Evolutionary conservation across 2,888 invertebrate genomes (phyloP), one percentile per base, ranked within the genome.

Genomic region (Clitarchus hookeri): DNA sequence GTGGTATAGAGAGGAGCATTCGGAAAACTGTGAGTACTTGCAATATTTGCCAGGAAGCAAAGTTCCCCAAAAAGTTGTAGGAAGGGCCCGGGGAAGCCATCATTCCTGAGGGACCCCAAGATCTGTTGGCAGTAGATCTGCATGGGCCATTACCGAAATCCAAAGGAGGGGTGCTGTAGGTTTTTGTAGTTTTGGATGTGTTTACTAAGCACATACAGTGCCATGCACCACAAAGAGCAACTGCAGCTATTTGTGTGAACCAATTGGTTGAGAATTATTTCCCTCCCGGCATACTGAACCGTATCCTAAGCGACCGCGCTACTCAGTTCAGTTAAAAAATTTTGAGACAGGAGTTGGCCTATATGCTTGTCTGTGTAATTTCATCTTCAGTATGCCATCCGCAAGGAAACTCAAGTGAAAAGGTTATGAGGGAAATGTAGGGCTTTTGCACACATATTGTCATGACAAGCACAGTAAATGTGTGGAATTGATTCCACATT

Each of bases 91-190:
- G 26, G 36, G 13, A 84, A n/a, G 25, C 48, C 48, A 84, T 53
- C 26, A 53, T 84, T 44, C 84, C 84, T 23, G 44, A n/a, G 9
- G 84, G 53, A 48, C 48, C 44, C 25, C 11, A 53, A 6, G 44
- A 84, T 13, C 44, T 84, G 44, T 12, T 84, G 23, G 84, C 84
- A 12, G 84, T 84, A n/a, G 84, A 84, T n/a, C 16, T 84, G 44
- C n/a, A 16, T 84, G 84, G 53, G 12, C 84, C 84, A 8, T 6
- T 84, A n/a, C 84, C 84, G 0, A 84, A 44, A n/a, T 36, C 84
- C 11, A 84, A 13, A 44, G 48, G 84, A n/a, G 84, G 84, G 16
- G 44, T 84, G 48, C 12, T 11, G 44, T 53, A 84, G 6, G 44
- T 84, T 16, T 48, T 84, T 44, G 36, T 44, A 1, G 84, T 84